These are phyloP conservation scores for Myxocyprinus asiaticus DNA, from an alignment of 2,113 vertebrate species.

Conservation along the genomic window DNA sequence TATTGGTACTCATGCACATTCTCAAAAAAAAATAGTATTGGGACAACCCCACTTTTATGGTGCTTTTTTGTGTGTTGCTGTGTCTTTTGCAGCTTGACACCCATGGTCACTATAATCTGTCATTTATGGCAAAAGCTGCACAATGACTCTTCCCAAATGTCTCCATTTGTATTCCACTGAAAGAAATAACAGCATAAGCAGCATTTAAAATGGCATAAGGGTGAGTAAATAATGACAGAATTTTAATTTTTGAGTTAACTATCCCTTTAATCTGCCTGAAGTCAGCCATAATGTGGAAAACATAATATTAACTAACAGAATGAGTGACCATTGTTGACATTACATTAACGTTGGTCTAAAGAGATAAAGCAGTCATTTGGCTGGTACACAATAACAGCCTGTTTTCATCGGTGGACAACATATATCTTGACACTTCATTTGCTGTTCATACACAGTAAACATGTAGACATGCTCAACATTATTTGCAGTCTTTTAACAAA, in stretches of 20 bases:
- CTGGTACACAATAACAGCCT: background rate
- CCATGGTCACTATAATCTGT: too few relatives aligned
- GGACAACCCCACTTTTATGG: too few relatives aligned
- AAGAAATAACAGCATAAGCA: too few relatives aligned
- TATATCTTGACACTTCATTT: conserved; percentile 60
- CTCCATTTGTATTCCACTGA: too few relatives aligned
- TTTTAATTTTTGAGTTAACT: background rate
- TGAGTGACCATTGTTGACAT: conserved; percentile 30
- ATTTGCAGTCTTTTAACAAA: conserved; percentile 50
- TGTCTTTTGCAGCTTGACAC: too few relatives aligned
- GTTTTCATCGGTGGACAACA: conserved; percentile 49
- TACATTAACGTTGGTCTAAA: conserved; percentile 41
- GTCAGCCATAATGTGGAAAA: background rate
- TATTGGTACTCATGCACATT: too few relatives aligned
- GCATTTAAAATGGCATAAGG: too few relatives aligned
- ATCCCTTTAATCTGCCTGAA: background rate
- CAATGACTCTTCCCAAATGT: too few relatives aligned
- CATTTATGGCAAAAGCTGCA: too few relatives aligned
- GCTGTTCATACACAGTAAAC: conserved; percentile 55
- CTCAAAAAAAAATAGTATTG: too few relatives aligned
- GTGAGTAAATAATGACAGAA: too few relatives aligned
- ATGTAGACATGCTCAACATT: conserved; percentile 47
- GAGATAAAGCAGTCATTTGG: conserved; percentile 30
- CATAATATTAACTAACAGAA: conserved; percentile 22
- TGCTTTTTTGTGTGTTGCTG: too few relatives aligned